Evolutionary conservation across 1,140 invertebrate species (phyloP), one percentile per base, ranked within the genome.

Genomic region (Riptortus pedestris): DNA sequence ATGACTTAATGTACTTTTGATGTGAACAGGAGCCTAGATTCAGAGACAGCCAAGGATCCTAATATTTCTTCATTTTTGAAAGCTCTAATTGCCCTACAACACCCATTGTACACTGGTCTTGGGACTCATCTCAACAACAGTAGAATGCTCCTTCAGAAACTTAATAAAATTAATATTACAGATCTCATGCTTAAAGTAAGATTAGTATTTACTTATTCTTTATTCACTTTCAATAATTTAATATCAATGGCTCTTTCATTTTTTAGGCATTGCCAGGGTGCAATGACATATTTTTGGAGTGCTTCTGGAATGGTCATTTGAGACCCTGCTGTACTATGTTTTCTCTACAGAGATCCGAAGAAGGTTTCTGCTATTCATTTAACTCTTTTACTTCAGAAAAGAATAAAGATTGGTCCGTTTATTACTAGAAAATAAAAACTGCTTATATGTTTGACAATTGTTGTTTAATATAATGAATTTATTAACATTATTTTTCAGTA

Each of bases 341-440:
- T 43, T 57, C 67, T 14, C 31, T 71, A 11, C 70, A 72, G 38
- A 68, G 69, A 64, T 70, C 72, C 1, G 72, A 74, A 63, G 68
- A 70, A 38, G 73, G 73, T 11, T 73, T 73, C 45, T 74, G 73
- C 45, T 74, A 71, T 60, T 70, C 72, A 1, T 73, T 74, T 60
- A 74, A 72, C 58, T 72, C 70, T 1, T 62, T 70, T 20, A 71
- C 68, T 14, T 69, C 67, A 2, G 60, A 68, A 47, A 60, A 48
- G 12, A 62, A 61, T n/a, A 31, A 64, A 16, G 29, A 68, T 45
- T 69, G 68, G 68, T 69, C n/a, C n/a, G n/a, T n/a, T n/a, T n/a
- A n/a, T n/a, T n/a, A n/a, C n/a, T n/a, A n/a, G n/a, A n/a, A n/a
- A n/a, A n/a, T n/a, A n/a, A n/a, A 60, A 63, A 45, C 28, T 27